Evolutionary conservation across 2,888 invertebrate species (phyloP), one percentile per base, ranked within the genome.

Genomic region (Alviniconcha strummeri): DNA sequence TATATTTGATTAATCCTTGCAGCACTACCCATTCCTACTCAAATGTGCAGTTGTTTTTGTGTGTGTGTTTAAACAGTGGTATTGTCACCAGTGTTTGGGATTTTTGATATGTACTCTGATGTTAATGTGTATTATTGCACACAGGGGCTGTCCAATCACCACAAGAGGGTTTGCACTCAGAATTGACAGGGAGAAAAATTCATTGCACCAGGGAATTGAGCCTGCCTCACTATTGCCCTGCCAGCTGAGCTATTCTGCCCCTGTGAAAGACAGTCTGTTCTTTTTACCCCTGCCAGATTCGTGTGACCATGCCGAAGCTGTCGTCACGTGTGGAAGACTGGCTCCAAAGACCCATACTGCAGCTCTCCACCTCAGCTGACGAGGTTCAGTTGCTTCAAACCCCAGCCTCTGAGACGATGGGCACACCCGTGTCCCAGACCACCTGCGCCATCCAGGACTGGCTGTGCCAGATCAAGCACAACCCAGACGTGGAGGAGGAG

Each of bases 391-490:
- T 57, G 75, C 9, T 77, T 56, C 57, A 64, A 4, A 67, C 60
- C 13, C 67, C 84, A 11, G n/a, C 82, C 55, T 52, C 77, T 5
- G 82, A 85, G 77, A 57, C 57, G 11, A 60, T 52, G 36, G 64
- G 78, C 64, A 82, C 79, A 17, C 71, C 85, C 85, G 75, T 87
- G 36, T 84, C 89, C 71, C 83, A 83, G n/a, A 81, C 82, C 56
- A 82, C 85, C 84, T 88, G 90, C 83, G 91, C 91, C 82, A 90
- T 92, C 83, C 90, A 91, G 84, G 90, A 90, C 78, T 93, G 93
- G 93, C 88, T 93, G 57, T 89, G 88, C 81, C 91, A 91, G 81
- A 91, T 93, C 81, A 91, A 92, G 84, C 89, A 90, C 77, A 89
- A 90, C 81, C 89, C 89, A 3, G 90, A 90, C 78, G 86, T 89